Percentiles rank a stretch among this genome's conserved stretches.
phyloP scores from a whole-genome alignment of 2,888 invertebrate genomes.

The Drosophila tripunctata region DNA sequence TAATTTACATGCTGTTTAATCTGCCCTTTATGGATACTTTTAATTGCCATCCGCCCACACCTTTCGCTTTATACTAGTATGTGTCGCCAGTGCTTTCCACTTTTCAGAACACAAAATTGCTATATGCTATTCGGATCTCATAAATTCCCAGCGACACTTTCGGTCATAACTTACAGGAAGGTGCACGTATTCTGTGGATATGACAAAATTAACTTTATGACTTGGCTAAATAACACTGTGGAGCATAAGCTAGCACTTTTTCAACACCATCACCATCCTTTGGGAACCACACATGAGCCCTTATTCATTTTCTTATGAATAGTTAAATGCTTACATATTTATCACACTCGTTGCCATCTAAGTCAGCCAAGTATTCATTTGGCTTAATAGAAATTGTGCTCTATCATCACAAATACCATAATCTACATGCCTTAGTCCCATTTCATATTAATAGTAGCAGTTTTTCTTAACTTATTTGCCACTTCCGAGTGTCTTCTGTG shows the following conservation, averaged over 20 bases:
- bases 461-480: background rate
- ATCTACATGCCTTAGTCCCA: background rate
- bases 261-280: background rate
- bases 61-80: too few relatives aligned
- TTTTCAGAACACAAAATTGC: background rate
- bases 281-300: background rate
- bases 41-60: conserved; percentile 1
- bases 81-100: conserved; percentile 39
- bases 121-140: conserved; percentile 10
- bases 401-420: background rate
- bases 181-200: conserved; percentile 1
- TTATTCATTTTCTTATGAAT: conserved; percentile 28
- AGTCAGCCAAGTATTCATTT: background rate
- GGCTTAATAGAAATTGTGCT: conserved; percentile 5
- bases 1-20: conserved; percentile 63
- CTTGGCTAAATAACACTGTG: conserved; percentile 20
- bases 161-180: conserved; percentile 2
- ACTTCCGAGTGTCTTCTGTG: background rate
- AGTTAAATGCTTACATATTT: background rate
- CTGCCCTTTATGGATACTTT: conserved; percentile 27
- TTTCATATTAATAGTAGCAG: background rate
- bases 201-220: conserved; percentile 37
- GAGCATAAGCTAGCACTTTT: conserved; percentile 1
- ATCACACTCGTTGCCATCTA: background rate
- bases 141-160: background rate